A percentile compares a stretch with the other conserved stretches of the same genome.
phyloP scores from a whole-genome alignment of 2,797 vertebrate genomes.

The Petrocephalus sullivani region DNA sequence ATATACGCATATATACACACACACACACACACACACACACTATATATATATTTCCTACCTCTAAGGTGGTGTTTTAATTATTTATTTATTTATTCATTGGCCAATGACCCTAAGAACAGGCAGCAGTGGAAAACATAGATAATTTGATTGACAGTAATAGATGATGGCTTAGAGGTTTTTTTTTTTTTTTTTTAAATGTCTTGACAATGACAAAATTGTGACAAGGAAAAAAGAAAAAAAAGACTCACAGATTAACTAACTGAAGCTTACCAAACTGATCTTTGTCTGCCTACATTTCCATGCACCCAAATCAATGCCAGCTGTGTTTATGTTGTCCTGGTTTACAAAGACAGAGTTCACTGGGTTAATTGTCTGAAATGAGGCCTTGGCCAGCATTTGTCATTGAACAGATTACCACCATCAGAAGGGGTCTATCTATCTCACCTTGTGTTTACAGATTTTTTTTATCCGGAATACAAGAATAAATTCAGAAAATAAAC shows the following conservation, averaged over 20 bases:
- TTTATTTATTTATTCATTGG: neutral
- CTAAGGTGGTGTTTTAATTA: too few relatives aligned
- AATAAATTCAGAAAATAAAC: neutral
- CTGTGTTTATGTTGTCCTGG: neutral
- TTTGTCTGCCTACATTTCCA: neutral
- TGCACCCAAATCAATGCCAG: neutral
- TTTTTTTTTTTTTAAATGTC: neutral
- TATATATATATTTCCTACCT: too few relatives aligned
- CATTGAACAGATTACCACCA: neutral
- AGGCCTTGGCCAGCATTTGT: neutral
- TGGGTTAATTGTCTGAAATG: neutral
- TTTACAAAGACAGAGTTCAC: neutral
- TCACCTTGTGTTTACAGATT: neutral
- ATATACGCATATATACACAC: neutral
- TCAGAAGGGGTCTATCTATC: neutral
- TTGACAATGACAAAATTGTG: neutral
- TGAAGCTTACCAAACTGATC: neutral
- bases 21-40: neutral
- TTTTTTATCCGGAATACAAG: neutral
- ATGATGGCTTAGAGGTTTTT: neutral
- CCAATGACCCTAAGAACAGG: neutral
- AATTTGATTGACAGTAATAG: neutral
- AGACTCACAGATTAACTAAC: neutral
- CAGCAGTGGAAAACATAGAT: neutral
- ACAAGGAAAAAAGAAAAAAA: neutral